Evolutionary conservation across 2,888 invertebrate species (phyloP).

Genomic region (Catocala fraxini): DNA sequence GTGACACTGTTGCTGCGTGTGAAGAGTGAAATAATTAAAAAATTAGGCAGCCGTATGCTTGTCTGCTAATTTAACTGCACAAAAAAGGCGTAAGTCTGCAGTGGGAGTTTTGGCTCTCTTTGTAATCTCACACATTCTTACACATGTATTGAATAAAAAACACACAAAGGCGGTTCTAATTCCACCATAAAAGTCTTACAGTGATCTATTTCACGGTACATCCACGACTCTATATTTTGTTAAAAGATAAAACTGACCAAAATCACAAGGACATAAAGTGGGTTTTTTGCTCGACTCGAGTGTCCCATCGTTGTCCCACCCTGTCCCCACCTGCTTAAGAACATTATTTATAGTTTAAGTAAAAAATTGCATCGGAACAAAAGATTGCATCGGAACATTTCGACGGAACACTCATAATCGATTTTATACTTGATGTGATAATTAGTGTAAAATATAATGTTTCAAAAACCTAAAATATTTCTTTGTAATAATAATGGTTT

Average conservation of each 20-base stretch:
- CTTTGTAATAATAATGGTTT: no score
- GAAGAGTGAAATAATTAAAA: no score
- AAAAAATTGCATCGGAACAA: constrained; percentile 53
- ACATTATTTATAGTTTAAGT: constrained; percentile 80
- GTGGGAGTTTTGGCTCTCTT: no score
- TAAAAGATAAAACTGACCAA: constrained; percentile 81
- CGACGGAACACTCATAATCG: constrained; percentile 70
- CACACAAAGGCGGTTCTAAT: constrained; percentile 13
- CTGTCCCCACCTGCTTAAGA: constrained; percentile 80
- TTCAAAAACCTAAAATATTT: constrained; percentile 27
- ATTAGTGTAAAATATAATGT: constrained; percentile 82
- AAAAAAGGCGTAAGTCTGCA: no score
- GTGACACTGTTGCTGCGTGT: no score
- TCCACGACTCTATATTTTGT: constrained; percentile 78
- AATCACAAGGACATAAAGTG: constrained; percentile 82
- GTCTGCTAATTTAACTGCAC: no score
- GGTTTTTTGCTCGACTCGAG: constrained; percentile 68
- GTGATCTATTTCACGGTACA: constrained; percentile 80
- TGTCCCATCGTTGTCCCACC: constrained; percentile 40
- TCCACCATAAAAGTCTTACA: constrained; percentile 57
- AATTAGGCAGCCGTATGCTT: no score
- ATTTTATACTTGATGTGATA: constrained; percentile 81
- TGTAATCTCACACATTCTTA: neutral
- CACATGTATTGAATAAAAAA: neutral
- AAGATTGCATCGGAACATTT: constrained; percentile 49